A percentile compares a stretch with the other conserved stretches of the same genome.
phyloP scores from a whole-genome alignment of 2,797 vertebrate species.

The Sternarchorhynchus goeldii region DNA sequence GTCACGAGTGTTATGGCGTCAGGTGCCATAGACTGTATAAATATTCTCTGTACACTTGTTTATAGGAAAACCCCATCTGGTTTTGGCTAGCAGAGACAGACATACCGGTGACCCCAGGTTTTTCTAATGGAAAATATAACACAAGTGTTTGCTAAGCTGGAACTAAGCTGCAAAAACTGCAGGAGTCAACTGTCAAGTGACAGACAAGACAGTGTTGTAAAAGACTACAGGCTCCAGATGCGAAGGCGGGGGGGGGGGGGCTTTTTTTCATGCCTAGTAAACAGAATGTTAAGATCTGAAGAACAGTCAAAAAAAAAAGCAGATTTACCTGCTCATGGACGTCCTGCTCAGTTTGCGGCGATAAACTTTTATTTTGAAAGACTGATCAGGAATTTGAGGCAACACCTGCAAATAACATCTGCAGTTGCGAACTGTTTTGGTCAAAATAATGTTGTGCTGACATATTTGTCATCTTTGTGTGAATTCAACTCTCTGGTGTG shows the following conservation, averaged over 20 bases:
- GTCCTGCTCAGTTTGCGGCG: no score
- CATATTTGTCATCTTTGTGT: neutral
- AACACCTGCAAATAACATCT: constrained; percentile 1
- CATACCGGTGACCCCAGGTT: constrained; percentile 87
- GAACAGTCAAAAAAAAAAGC: constrained; percentile 66
- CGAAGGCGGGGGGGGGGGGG: constrained; percentile 63
- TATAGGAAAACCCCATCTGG: constrained; percentile 99
- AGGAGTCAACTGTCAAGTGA: constrained; percentile 91
- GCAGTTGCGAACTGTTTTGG: neutral
- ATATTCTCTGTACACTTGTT: constrained; percentile 97
- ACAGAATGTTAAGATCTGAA: constrained; percentile 70
- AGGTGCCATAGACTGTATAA: constrained; percentile 98
- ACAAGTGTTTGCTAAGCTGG: constrained; percentile 91
- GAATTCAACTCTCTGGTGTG: neutral
- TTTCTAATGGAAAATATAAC: constrained; percentile 97
- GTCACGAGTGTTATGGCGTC: constrained; percentile 98
- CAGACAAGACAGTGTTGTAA: constrained; percentile 85
- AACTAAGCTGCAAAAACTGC: constrained; percentile 83
- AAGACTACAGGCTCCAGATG: constrained; percentile 75
- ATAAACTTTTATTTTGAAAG: no score
- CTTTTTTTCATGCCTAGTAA: constrained; percentile 70
- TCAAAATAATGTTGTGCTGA: neutral
- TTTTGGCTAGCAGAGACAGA: constrained; percentile 87
- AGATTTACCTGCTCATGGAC: neutral
- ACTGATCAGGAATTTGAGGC: no score